A percentile compares a stretch with the other conserved stretches of the same genome.
Evolutionary conservation across 2,113 vertebrate genomes (phyloP).

Genomic region (Camelus bactrianus): DNA sequence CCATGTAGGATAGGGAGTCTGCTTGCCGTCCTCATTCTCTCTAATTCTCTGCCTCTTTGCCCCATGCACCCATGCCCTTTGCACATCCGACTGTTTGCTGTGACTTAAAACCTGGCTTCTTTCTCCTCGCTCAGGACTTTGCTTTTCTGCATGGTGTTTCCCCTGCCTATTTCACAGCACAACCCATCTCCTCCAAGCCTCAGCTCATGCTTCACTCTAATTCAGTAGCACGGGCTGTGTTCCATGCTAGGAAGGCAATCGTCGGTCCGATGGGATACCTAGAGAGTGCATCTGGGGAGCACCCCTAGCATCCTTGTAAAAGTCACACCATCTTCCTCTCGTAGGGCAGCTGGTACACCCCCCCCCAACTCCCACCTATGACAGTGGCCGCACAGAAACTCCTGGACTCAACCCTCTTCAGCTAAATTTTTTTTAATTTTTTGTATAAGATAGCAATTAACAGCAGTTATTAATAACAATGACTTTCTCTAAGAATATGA

Average conservation of each 20-base stretch:
- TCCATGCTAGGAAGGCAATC: background rate
- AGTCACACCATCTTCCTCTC: background rate
- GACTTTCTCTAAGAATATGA: background rate
- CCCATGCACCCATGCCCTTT: background rate
- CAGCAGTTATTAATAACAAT: background rate
- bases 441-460: background rate
- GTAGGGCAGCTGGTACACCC: background rate
- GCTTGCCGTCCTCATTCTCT: background rate
- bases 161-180: background rate
- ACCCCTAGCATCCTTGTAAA: background rate
- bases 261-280: background rate
- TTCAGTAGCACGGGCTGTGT: background rate
- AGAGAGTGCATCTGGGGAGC: background rate
- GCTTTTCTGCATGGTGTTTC: background rate
- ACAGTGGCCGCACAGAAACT: background rate
- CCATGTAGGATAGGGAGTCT: background rate
- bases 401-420: background rate
- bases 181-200: background rate
- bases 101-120: background rate
- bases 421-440: background rate
- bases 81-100: background rate
- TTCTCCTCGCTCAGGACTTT: background rate
- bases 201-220: background rate
- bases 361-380: accelerated
- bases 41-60: background rate